A percentile compares a stretch with the other conserved stretches of the same genome.
Conservation (phyloP, 2,888 invertebrate species). For the Stenodema calcarata region DNA sequence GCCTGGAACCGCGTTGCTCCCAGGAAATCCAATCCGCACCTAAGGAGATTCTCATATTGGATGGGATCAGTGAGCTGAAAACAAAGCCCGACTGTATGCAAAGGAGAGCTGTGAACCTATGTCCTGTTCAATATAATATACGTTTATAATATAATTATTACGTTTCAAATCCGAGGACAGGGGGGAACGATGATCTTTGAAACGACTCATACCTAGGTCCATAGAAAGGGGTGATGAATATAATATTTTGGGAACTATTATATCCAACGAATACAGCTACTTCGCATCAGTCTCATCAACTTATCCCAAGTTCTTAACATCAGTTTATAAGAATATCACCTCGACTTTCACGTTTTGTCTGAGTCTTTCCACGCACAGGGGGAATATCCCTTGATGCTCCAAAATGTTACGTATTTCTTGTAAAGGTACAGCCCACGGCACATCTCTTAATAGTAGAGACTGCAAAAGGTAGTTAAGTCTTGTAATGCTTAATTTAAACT, state of each 20-base stretch:
- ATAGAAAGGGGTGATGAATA: no score
- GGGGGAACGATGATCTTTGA: no score
- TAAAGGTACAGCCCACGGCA: conserved; percentile 65
- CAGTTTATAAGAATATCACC: conserved; percentile 57
- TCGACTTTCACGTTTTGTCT: conserved; percentile 63
- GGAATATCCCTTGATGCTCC: conserved; percentile 62
- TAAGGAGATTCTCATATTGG: conserved; percentile 63
- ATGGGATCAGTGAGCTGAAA: conserved; percentile 62
- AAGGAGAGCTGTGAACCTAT: not conserved
- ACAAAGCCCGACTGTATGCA: no score
- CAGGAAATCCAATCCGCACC: conserved; percentile 65
- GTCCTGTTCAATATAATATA: not conserved
- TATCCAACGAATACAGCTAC: no score
- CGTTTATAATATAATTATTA: no score
- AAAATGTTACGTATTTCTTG: conserved; percentile 64
- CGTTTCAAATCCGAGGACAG: conserved; percentile 2
- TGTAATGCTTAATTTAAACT: no score
- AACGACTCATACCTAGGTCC: no score
- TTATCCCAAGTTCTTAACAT: not conserved
- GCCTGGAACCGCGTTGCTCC: conserved; percentile 63
- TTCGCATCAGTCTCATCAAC: no score
- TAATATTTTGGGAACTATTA: no score
- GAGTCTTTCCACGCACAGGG: conserved; percentile 62
- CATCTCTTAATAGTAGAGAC: conserved; percentile 63
- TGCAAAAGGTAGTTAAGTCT: conserved; percentile 43